Conservation (phyloP, 1,140 invertebrate genomes). For the Cydia strobilella region DNA sequence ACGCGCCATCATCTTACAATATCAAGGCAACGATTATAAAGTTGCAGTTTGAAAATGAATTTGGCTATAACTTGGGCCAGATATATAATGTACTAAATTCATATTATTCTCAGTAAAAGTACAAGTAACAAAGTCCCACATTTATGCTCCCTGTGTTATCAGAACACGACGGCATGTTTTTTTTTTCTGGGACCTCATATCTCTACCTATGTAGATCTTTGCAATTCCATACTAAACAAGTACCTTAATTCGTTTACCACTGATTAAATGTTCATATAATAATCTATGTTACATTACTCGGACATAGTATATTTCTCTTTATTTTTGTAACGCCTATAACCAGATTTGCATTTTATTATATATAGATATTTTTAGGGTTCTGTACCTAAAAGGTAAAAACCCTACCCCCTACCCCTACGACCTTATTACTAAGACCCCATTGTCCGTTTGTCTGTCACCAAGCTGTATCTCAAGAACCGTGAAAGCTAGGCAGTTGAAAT, state of each 20-base stretch:
- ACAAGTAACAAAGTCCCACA: background rate
- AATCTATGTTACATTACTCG: background rate
- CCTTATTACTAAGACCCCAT: too few relatives aligned
- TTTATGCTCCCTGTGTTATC: background rate
- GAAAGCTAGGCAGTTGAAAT: too few relatives aligned
- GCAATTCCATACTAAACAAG: background rate
- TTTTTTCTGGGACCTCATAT: conserved; percentile 12
- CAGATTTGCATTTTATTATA: conserved; percentile 26
- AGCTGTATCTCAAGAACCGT: too few relatives aligned
- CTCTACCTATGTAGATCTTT: background rate
- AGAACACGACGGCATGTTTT: background rate
- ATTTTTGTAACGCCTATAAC: conserved; percentile 27
- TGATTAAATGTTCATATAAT: conserved; percentile 1
- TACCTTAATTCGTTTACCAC: conserved; percentile 8
- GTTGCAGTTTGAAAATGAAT: background rate
- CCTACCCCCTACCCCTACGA: too few relatives aligned
- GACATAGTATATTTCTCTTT: conserved; percentile 1
- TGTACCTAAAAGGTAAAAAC: too few relatives aligned
- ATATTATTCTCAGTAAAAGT: background rate
- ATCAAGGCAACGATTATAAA: background rate
- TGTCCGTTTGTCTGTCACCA: too few relatives aligned
- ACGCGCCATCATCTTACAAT: background rate
- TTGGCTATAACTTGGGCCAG: background rate
- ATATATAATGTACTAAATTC: background rate
- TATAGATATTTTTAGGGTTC: background rate